These are phyloP conservation scores for Allacma fusca DNA, from an alignment of 2,888 invertebrate genomes.

Conservation along the genomic window DNA sequence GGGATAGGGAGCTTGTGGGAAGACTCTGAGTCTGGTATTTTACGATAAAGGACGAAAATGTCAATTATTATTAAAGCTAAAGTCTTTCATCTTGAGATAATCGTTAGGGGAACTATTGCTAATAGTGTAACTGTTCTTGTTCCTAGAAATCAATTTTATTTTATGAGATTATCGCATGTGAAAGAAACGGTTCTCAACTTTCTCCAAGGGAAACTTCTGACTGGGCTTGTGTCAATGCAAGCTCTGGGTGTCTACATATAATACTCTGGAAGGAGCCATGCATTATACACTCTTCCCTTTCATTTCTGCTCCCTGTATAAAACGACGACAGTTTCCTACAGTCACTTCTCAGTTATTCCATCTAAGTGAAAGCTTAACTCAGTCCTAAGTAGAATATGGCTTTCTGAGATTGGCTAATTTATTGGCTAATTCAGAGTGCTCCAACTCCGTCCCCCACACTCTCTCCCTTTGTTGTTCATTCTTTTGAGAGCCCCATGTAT, in stretches of 20 bases:
- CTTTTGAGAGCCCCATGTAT: too few relatives aligned
- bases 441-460: neutral
- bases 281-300: too few relatives aligned
- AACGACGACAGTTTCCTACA: too few relatives aligned
- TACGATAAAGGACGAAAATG: slow-evolving; percentile 12
- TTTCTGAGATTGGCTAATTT: neutral
- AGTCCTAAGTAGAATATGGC: neutral
- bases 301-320: too few relatives aligned
- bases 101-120: neutral
- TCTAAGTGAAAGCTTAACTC: too few relatives aligned
- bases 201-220: too few relatives aligned
- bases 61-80: slow-evolving; percentile 1
- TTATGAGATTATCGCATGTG: slow-evolving; percentile 7
- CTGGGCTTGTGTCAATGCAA: too few relatives aligned
- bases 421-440: neutral
- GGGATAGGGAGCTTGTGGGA: neutral
- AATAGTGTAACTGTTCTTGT: slow-evolving; percentile 11
- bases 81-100: slow-evolving; percentile 11
- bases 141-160: slow-evolving; percentile 3
- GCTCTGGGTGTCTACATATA: too few relatives aligned
- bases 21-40: neutral
- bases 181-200: neutral
- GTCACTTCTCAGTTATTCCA: too few relatives aligned
- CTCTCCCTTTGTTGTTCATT: neutral
- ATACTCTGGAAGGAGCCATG: too few relatives aligned